Base-by-base conservation (phyloP, 1,140 invertebrate genomes). In the Apis cerana region DNA sequence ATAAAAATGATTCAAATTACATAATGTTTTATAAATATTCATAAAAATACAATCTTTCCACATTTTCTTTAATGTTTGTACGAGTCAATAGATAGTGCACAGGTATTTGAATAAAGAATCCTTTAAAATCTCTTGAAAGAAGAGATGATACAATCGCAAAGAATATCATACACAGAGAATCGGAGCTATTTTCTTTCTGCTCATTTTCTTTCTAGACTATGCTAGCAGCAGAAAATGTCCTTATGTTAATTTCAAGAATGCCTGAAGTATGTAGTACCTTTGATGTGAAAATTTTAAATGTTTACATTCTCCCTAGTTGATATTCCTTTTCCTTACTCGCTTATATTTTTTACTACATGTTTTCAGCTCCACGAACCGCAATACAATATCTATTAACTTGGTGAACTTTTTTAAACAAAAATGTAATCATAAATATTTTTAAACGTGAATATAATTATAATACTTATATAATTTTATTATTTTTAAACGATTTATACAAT, bases 201-300 rank as follows among this genome's bases (percentile, higher is more conserved):
- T 69, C 67, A 23, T 69, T 69, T 33, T 33, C 33, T 33, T 33
- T 69, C 67, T 52, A 50, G 19, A 58, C 70, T 19, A 33, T 72
- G 33, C 33, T 43, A 33, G 27, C 17, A 58, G 54, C 70, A 43
- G 70, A 33, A 72, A 72, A 72, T 27, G 70, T 58, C 52, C 58
- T 72, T 58, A 72, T 72, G 70, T 72, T 58, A 72, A 72, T 72
- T 72, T 54, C 54, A 13, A n/a, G 70, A 48, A 72, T 72, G 54
- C 52, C 54, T n/a, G 19, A 10, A 27, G 54, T 72, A n/a, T 23
- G 3, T 15, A 17, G 10, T 72, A 72, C 19, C 33, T 2, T 11
- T 15, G 52, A 12, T 23, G 9, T 70, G 23, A 70, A 68, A 50
- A n/a, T 52, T n/a, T 52, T 50, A 27, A 70, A 70, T n/a, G n/a